phyloP scores from a whole-genome alignment of 1,140 invertebrate genomes.

The Leucophenga varia region DNA sequence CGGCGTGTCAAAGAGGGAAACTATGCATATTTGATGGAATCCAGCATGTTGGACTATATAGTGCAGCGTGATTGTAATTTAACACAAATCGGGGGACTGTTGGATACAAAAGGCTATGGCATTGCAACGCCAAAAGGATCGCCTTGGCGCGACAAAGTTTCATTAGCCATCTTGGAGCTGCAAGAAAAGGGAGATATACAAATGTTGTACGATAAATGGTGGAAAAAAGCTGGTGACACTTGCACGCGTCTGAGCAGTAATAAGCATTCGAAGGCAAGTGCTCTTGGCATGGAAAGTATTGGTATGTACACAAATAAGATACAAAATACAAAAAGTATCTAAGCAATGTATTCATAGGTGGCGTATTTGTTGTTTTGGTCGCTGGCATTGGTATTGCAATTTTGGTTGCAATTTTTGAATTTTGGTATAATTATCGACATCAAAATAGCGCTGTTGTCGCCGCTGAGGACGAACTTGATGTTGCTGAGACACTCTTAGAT shows the following conservation, averaged over 20 bases:
- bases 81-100: slow-evolving; percentile 75
- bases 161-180: slow-evolving; percentile 89
- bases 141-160: slow-evolving; percentile 93
- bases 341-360: slow-evolving; percentile 61
- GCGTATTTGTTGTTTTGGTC: slow-evolving; percentile 93
- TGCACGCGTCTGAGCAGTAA: slow-evolving; percentile 84
- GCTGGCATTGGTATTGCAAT: slow-evolving; percentile 86
- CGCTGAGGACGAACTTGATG: neutral
- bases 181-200: slow-evolving; percentile 95
- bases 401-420: slow-evolving; percentile 87
- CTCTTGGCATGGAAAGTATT: slow-evolving; percentile 61
- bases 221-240: slow-evolving; percentile 91
- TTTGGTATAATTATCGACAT: slow-evolving; percentile 85
- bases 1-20: slow-evolving; percentile 74
- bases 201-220: slow-evolving; percentile 95
- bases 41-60: slow-evolving; percentile 87
- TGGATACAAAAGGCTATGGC: slow-evolving; percentile 77
- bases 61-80: slow-evolving; percentile 89
- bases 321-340: neutral
- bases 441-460: slow-evolving; percentile 67
- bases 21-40: slow-evolving; percentile 95
- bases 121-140: slow-evolving; percentile 89
- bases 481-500: slow-evolving; percentile 1
- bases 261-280: slow-evolving; percentile 89
- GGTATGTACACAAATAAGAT: slow-evolving; percentile 18